Conservation (phyloP, 2,797 vertebrate species). For the Acipenser transmontanus region DNA sequence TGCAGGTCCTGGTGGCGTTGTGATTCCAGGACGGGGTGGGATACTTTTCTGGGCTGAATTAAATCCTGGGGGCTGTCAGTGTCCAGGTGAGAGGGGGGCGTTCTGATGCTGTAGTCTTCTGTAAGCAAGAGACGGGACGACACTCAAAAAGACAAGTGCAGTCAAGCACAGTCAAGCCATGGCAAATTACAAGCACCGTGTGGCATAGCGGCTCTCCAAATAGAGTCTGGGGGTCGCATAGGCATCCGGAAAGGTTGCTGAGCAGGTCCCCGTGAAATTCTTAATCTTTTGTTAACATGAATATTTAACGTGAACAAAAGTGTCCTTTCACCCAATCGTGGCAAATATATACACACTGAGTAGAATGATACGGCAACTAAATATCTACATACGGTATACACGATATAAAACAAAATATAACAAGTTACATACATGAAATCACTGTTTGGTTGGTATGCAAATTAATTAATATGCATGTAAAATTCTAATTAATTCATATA, state of each 20-base stretch:
- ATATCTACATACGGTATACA: too few relatives aligned
- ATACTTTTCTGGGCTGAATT: slow-evolving; percentile 47
- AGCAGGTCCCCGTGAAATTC: neutral
- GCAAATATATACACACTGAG: too few relatives aligned
- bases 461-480: too few relatives aligned
- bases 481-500: too few relatives aligned
- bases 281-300: neutral
- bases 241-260: neutral
- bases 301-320: too few relatives aligned
- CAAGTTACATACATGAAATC: too few relatives aligned
- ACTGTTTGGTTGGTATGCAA: too few relatives aligned
- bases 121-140: slow-evolving; percentile 14
- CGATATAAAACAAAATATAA: too few relatives aligned
- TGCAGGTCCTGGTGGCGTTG: slow-evolving; percentile 57
- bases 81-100: slow-evolving; percentile 23
- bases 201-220: neutral
- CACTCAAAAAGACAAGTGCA: neutral
- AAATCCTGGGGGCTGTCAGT: slow-evolving; percentile 36
- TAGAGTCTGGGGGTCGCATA: neutral
- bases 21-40: slow-evolving; percentile 47
- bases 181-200: neutral
- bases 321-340: too few relatives aligned
- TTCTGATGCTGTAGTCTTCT: slow-evolving; percentile 36
- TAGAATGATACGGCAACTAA: too few relatives aligned
- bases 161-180: neutral